A percentile compares a stretch with the other conserved stretches of the same genome.
Conservation (phyloP, 2,113 vertebrate genomes). For the Cyprinodon tularosa region DNA sequence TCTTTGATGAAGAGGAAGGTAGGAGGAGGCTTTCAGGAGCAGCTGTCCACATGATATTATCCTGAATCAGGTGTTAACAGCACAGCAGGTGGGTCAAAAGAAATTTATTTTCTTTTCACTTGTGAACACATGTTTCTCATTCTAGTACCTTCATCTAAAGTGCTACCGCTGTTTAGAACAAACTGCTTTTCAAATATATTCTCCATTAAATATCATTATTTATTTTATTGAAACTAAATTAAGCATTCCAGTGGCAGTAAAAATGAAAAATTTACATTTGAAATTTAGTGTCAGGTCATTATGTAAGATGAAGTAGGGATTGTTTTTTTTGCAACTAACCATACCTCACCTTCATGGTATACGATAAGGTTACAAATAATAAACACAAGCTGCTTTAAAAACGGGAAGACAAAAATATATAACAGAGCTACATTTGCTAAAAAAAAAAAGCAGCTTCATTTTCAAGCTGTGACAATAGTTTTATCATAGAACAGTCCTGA, state of each 20-base stretch:
- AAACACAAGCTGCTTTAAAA: slow-evolving; percentile 10
- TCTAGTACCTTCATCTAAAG: slow-evolving; percentile 86
- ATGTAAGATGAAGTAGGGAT: background rate
- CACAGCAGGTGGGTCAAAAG: slow-evolving; percentile 90
- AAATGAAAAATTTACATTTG: slow-evolving; percentile 64
- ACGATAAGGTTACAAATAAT: background rate
- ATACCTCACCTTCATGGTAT: slow-evolving; percentile 14
- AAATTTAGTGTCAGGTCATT: slow-evolving; percentile 48
- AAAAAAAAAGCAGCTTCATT: slow-evolving; percentile 18
- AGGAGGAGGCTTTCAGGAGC: slow-evolving; percentile 40
- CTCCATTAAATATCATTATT: slow-evolving; percentile 46
- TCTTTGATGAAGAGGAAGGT: slow-evolving; percentile 6
- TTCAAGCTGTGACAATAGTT: slow-evolving; percentile 38
- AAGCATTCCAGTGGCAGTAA: slow-evolving; percentile 41
- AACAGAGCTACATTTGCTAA: slow-evolving; percentile 72
- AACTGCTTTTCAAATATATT: slow-evolving; percentile 63
- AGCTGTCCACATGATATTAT: slow-evolving; percentile 77
- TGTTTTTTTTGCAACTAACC: slow-evolving; percentile 5
- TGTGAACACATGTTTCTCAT: slow-evolving; percentile 90
- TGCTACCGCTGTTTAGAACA: slow-evolving; percentile 64
- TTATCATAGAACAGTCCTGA: slow-evolving; percentile 36
- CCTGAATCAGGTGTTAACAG: slow-evolving; percentile 85
- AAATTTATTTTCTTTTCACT: slow-evolving; percentile 86
- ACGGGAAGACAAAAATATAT: slow-evolving; percentile 51
- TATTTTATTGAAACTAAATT: slow-evolving; percentile 40